Evolutionary conservation across 2,888 invertebrate genomes (phyloP).

Genomic region (Cryptocephalus primarius): DNA sequence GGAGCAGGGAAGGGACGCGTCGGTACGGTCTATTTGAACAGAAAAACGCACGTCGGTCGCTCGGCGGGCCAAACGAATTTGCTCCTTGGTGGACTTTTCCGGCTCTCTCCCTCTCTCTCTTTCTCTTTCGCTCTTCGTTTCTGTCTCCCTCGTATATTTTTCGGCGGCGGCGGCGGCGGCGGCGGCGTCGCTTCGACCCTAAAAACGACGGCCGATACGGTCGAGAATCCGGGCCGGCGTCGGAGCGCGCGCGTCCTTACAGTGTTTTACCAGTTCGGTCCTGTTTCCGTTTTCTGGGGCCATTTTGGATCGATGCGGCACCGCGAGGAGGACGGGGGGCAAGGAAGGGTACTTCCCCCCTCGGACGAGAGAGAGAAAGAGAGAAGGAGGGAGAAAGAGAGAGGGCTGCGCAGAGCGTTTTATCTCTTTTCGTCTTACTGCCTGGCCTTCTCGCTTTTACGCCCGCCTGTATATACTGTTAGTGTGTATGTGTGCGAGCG

Average conservation of each 20-base stretch:
- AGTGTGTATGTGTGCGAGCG: no score
- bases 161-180: no score
- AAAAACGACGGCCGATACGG: conserved; percentile 31
- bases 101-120: conserved; percentile 27
- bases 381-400: conserved; percentile 23
- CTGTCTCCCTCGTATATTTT: no score
- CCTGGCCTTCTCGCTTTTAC: conserved; percentile 30
- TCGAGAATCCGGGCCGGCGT: conserved; percentile 26
- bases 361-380: conserved; percentile 35
- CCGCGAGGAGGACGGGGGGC: conserved; percentile 26
- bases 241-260: conserved; percentile 29
- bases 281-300: conserved; percentile 32
- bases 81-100: conserved; percentile 31
- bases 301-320: conserved; percentile 40
- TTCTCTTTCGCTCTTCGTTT: no score
- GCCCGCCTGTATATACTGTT: conserved; percentile 13
- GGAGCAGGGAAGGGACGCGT: conserved; percentile 12
- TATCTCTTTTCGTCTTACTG: conserved; percentile 39
- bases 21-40: conserved; percentile 34
- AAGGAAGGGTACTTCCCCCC: no score
- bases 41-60: conserved; percentile 33
- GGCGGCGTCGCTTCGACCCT: conserved; percentile 31
- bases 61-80: conserved; percentile 28
- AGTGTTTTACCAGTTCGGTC: conserved; percentile 36
- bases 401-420: conserved; percentile 37